phyloP scores from a whole-genome alignment of 2,113 vertebrate species.

The Coptodon bakossiorum region DNA sequence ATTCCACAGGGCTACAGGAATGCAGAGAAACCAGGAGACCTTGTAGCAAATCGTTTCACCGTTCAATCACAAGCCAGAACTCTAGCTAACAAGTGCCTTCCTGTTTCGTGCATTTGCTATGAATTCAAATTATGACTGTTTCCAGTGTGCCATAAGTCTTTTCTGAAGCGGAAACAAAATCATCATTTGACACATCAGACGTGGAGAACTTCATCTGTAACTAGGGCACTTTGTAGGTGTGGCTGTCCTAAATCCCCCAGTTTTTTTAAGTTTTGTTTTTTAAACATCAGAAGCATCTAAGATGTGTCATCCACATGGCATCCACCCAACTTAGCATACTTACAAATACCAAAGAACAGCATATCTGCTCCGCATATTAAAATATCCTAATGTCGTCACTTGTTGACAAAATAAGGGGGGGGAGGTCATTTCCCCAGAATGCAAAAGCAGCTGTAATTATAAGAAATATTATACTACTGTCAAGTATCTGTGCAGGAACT shows the following conservation, averaged over 20 bases:
- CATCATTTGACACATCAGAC: not conserved
- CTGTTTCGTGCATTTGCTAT: not conserved
- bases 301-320: not conserved
- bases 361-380: not conserved
- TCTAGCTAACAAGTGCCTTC: slow-evolving; percentile 29
- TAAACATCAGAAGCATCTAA: not conserved
- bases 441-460: not conserved
- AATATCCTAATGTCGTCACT: rapidly evolving
- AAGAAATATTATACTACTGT: not conserved
- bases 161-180: not conserved
- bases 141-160: not conserved
- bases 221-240: not conserved
- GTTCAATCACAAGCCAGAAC: slow-evolving; percentile 28
- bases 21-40: slow-evolving; percentile 51
- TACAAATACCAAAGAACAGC: not conserved
- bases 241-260: not conserved
- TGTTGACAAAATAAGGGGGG: rapidly evolving
- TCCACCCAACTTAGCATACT: not conserved
- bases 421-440: not conserved
- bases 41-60: not conserved
- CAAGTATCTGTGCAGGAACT: not conserved
- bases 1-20: slow-evolving; percentile 46
- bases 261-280: not conserved
- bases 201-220: not conserved
- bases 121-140: not conserved